Conservation (phyloP, 2,797 vertebrate genomes). For the Microcaecilia unicolor region DNA sequence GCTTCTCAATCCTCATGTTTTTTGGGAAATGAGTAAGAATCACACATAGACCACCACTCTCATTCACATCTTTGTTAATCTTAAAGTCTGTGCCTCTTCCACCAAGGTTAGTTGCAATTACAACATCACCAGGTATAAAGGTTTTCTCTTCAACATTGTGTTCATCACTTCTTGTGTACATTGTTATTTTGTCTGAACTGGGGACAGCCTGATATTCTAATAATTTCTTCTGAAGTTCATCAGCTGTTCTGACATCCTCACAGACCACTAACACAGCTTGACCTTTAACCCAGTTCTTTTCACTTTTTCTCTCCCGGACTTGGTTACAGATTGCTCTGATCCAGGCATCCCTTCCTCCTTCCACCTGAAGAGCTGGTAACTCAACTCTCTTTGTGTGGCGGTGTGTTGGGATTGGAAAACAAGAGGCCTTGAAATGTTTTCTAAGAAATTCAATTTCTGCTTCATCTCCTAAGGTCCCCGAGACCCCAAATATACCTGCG, state of each 20-base stretch:
- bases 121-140: conserved; percentile 23
- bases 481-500: conserved; percentile 37
- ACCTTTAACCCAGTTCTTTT: not conserved
- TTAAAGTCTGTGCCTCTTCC: conserved; percentile 40
- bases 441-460: conserved; percentile 31
- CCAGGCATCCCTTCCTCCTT: conserved; percentile 23
- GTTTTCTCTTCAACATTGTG: conserved; percentile 4
- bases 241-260: conserved; percentile 42
- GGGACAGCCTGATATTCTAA: not conserved
- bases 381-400: conserved; percentile 48
- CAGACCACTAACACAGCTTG: conserved; percentile 48
- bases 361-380: conserved; percentile 18
- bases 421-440: conserved; percentile 26
- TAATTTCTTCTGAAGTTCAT: not conserved
- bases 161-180: conserved; percentile 44
- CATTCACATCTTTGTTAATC: conserved; percentile 30
- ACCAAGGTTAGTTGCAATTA: conserved; percentile 51
- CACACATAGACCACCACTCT: conserved; percentile 36
- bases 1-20: conserved; percentile 40
- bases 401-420: conserved; percentile 43
- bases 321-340: conserved; percentile 18
- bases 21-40: conserved; percentile 48
- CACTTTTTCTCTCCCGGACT: conserved; percentile 9
- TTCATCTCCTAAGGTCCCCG: conserved; percentile 46
- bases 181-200: not conserved